Base-by-base conservation (phyloP, 2,888 invertebrate genomes). In the Gerosis bhagava region DNA sequence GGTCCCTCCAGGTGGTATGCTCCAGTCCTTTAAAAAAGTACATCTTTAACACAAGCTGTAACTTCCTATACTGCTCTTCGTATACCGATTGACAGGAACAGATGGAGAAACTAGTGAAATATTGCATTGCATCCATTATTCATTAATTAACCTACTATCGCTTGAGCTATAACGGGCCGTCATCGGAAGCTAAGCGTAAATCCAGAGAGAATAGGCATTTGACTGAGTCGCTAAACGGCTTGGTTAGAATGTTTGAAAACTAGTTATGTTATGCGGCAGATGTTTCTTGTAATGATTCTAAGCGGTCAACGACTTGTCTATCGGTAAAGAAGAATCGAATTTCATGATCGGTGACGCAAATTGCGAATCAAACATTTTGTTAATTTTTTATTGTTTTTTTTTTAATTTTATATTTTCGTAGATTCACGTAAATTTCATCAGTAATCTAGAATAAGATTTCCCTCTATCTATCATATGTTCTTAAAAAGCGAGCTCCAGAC, bases 141-240 rank as follows among this genome's bases (percentile, higher is more conserved):
- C 75, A 81, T 79, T 80, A 76, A 82, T 82, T 80, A 81, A 77
- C 69, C 70, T 60, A 77, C 73, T 71, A 74, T 71, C 70, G 63
- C 61, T 45, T 62, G 59, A 60, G 57, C 72, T 65, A 69, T 77
- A 80, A 74, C 76, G 70, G 78, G 65, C 52, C 57, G 53, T 62
- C 59, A 52, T 62, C 67, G 62, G 61, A 60, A 60, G 63, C 63
- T 54, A n/a, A n/a, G 54, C 49, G 42, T 36, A 21, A 13, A 24
- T 19, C 19, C 28, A 36, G 10, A 19, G 16, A 36, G 28, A 35
- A 36, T 44, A 36, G n/a, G n/a, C 24, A 22, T 28, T 26, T n/a
- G n/a, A n/a, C n/a, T 17, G 34, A 50, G 46, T 50, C 41, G 52
- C 54, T 53, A 57, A 57, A 59, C 60, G 54, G 48, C 57, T n/a